Evolutionary conservation across 2,797 vertebrate species (phyloP).

Genomic region (Sebastes variabilis): DNA sequence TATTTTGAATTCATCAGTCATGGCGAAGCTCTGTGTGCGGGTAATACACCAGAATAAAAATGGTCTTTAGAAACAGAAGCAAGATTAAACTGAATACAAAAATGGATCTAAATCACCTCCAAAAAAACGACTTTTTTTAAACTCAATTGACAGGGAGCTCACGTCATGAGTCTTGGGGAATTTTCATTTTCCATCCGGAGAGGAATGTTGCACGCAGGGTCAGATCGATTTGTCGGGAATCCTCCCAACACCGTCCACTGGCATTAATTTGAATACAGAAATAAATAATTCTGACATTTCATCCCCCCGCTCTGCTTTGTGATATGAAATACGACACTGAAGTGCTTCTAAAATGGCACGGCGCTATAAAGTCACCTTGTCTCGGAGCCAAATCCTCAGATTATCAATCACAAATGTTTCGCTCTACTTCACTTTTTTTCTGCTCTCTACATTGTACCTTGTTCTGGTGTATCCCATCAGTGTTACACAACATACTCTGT

Average conservation of each 20-base stretch:
- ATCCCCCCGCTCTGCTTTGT: not conserved
- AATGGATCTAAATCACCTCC: not conserved
- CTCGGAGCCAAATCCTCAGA: conserved; percentile 42
- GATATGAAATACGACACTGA: conserved; percentile 28
- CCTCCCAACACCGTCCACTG: conserved; percentile 3
- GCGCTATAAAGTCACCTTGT: conserved; percentile 55
- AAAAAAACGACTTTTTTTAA: not conserved
- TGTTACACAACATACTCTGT: conserved; percentile 55
- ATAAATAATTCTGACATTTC: conserved; percentile 32
- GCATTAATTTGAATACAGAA: conserved; percentile 30
- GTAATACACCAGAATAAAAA: conserved; percentile 16
- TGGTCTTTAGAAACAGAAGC: not conserved
- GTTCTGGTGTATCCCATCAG: conserved; percentile 61
- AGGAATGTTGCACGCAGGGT: not conserved
- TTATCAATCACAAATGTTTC: conserved; percentile 62
- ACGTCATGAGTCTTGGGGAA: not conserved
- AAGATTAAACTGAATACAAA: conserved; percentile 10
- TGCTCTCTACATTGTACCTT: conserved; percentile 34
- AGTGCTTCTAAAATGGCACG: conserved; percentile 41
- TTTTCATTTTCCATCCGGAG: not conserved
- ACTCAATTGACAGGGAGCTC: not conserved
- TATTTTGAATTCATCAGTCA: conserved; percentile 35
- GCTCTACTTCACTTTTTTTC: conserved; percentile 20
- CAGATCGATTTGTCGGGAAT: conserved; percentile 2
- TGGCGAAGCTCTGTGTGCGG: conserved; percentile 3